Base-by-base conservation (phyloP, 2,888 invertebrate species). In the Polietes domitor region DNA sequence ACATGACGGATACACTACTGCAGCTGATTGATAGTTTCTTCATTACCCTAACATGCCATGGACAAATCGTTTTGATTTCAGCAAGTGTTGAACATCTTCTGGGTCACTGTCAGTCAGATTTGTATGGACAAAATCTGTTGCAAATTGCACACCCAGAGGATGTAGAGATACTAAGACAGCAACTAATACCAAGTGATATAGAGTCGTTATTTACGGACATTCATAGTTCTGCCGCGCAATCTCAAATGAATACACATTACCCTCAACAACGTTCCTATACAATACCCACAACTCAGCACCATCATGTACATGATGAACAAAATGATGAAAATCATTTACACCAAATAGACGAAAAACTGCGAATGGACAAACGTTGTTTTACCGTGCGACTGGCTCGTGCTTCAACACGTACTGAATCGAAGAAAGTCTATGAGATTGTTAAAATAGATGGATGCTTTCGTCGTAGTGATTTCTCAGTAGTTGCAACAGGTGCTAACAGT, bases 21-120 rank as follows among this genome's bases (percentile, higher is more conserved):
- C 95, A 96, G 87, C 93, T 95, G 77, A 93, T 96, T 87, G 96
- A 96, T 87, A 97, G 97, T 28, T 96, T 98, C 90, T 93, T 98
- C 91, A 92, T 98, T 85, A 95, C 97, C 26, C 93, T 97, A 50
- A 96, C 97, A 19, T 94, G 96, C 83, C 94, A 94, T 72, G 98
- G 98, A 7, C 96, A 97, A 90, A 96, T 98, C 87, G 95, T 98
- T 85, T 95, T 96, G 89, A 95, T 97, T 32, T 97, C 98, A n/a
- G 95, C 96, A 75, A 96, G 96, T 87, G 94, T 98, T n/a, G 97
- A 97, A 91, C 95, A 96, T 88, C 94, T 96, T 87, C 93, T 98
- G 84, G 98, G 98, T 74, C 96, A 98, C 92, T 95, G 96, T 88
- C 96, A 96, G 95, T 95, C 96, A 87, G 97, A 98, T 91, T 93